These are phyloP conservation scores for Dufourea novaeangliae DNA, from an alignment of 1,140 invertebrate species.

Conservation along the genomic window DNA sequence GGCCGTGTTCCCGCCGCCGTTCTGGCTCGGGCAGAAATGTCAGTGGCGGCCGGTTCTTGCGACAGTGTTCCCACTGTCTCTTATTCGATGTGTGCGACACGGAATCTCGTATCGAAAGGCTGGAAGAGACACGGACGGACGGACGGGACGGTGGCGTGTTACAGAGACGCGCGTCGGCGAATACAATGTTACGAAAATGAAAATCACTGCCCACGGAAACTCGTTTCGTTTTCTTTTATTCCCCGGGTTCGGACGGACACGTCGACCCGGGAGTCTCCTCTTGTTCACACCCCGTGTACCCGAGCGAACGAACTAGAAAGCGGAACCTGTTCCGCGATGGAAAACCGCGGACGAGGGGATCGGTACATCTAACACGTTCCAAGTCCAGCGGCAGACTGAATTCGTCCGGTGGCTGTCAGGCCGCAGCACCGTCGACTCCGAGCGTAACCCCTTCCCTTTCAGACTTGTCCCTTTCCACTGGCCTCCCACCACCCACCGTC, in stretches of 20 bases:
- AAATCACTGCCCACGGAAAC: slow-evolving; percentile 10
- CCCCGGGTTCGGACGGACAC: background rate
- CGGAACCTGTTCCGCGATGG: slow-evolving; percentile 17
- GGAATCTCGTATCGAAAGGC: background rate
- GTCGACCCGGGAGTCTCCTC: slow-evolving; percentile 6
- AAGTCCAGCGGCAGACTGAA: slow-evolving; percentile 78
- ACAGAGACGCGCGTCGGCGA: no score
- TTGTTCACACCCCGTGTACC: slow-evolving; percentile 6
- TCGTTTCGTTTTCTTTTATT: slow-evolving; percentile 8
- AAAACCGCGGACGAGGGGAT: slow-evolving; percentile 24
- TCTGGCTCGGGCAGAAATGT: slow-evolving; percentile 40
- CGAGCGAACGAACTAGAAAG: slow-evolving; percentile 25
- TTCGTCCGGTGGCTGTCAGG: slow-evolving; percentile 76
- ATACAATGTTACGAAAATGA: background rate
- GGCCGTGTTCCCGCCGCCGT: slow-evolving; percentile 51
- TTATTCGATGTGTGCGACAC: slow-evolving; percentile 25
- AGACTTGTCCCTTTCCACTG: slow-evolving; percentile 15
- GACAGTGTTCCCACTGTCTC: slow-evolving; percentile 11
- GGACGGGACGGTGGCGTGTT: background rate
- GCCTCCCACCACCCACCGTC: slow-evolving; percentile 30
- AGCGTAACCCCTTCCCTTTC: slow-evolving; percentile 40
- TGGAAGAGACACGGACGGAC: background rate
- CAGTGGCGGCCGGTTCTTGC: slow-evolving; percentile 40
- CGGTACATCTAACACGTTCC: slow-evolving; percentile 59
- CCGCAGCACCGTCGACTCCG: slow-evolving; percentile 73